These are phyloP conservation scores for Phalangium opilio DNA, from an alignment of 2,888 invertebrate species.

Conservation along the genomic window DNA sequence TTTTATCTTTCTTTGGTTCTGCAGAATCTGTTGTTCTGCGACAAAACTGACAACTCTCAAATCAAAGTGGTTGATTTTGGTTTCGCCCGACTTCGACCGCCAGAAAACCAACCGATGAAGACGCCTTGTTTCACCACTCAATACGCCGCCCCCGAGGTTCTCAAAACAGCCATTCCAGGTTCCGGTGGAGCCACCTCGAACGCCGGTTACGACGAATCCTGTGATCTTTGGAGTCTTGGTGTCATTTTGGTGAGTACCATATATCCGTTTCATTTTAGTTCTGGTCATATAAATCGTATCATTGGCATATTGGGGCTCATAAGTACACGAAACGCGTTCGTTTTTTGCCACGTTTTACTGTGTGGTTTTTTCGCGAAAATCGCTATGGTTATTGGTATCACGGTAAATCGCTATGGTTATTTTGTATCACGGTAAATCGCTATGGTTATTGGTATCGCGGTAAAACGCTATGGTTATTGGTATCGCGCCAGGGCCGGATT, in stretches of 20 bases:
- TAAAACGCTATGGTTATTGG: too few relatives aligned
- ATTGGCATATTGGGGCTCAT: too few relatives aligned
- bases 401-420: too few relatives aligned
- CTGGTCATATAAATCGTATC: too few relatives aligned
- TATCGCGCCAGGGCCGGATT: too few relatives aligned
- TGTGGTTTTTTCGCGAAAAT: too few relatives aligned
- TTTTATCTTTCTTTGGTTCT: slow-evolving; percentile 36
- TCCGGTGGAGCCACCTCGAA: slow-evolving; percentile 15
- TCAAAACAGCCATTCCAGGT: slow-evolving; percentile 42
- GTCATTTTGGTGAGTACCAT: slow-evolving; percentile 57
- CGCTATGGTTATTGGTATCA: too few relatives aligned
- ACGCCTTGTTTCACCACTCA: slow-evolving; percentile 88
- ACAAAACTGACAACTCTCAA: slow-evolving; percentile 40
- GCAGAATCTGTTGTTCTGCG: slow-evolving; percentile 49
- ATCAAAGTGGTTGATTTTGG: slow-evolving; percentile 94
- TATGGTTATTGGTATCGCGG: too few relatives aligned
- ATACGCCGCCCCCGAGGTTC: slow-evolving; percentile 90
- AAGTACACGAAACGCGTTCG: too few relatives aligned
- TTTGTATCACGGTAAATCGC: too few relatives aligned
- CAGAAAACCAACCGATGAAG: slow-evolving; percentile 41
- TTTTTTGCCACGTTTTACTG: too few relatives aligned
- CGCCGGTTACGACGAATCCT: slow-evolving; percentile 68
- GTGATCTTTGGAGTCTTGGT: slow-evolving; percentile 92
- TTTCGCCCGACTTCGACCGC: slow-evolving; percentile 63
- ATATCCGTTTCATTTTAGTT: neutral